Evolutionary conservation across 92 coral and sea anemone species (phyloP), one percentile per base, ranked within the genome.

Genomic region (Siderastrea siderea): DNA sequence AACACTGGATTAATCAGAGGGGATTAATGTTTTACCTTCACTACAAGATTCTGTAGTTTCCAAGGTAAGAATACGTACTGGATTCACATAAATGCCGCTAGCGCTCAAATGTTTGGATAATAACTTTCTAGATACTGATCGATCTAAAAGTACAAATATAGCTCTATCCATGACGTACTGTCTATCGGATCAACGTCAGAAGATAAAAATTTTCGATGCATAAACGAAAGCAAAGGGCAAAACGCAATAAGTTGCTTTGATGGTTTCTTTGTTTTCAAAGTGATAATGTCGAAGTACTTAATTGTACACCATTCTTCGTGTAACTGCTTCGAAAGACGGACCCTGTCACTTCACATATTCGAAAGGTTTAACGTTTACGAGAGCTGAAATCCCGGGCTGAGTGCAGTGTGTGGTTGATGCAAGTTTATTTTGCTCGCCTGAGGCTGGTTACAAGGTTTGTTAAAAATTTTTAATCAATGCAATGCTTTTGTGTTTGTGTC

Each of bases 401-500:
- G 6, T 61, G 68, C 45, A 17, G 47, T 67, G 12, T n/a, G 71
- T 67, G 43, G 2, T 43, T 17, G 26, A 63, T 63, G 6, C 6
- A 14, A 17, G 45, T 5, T 12, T 47, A 47, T 71, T 49, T 47
- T 47, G n/a, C 53, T 16, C 19, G 77, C 9, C 14, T 3, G 3
- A 5, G 15, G n/a, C 66, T 48, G 7, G 14, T 50, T 48, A 5
- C 47, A 52, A 55, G 78, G 38, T 74, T 74, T 38, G 46, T 53
- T 17, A 51, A 53, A 74, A 55, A 11, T 19, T 74, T 54, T 74
- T 68, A 68, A 62, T 38, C n/a, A 46, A 59, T 44, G 43, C 44
- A 44, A 45, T 14, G 68, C 78, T 45, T 55, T 71, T 73, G 69
- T 83, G 62, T 55, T 71, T 73, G 69, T 83, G 62, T 17, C 76